Conservation (phyloP, 1,140 invertebrate species). For the Scylla paramamosain region DNA sequence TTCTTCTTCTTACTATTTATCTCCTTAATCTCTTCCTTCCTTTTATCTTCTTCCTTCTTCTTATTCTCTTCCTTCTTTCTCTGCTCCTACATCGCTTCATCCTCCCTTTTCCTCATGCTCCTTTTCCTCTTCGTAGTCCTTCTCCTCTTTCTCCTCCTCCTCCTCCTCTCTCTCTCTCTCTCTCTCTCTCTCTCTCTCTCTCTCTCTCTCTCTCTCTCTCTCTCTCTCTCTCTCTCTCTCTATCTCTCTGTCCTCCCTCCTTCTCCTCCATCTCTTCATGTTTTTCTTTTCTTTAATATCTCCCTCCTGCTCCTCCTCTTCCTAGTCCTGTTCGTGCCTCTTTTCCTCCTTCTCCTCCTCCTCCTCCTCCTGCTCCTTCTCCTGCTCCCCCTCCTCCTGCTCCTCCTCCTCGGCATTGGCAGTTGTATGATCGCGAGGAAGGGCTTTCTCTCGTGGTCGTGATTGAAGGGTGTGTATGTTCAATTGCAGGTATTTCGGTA, state of each 20-base stretch:
- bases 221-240: constrained; percentile 11
- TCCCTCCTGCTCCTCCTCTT: not conserved
- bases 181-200: constrained; percentile 24
- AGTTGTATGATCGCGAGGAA: too few relatives aligned
- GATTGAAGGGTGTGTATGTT: too few relatives aligned
- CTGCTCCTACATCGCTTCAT: not conserved
- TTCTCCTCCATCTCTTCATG: not conserved
- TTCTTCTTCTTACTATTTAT: not conserved
- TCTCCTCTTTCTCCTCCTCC: not conserved
- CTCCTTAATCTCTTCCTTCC: not conserved
- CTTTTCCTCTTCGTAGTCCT: too few relatives aligned
- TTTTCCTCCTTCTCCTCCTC: not conserved
- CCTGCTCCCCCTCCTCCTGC: not conserved
- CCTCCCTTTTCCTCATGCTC: not conserved
- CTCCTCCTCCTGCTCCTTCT: not conserved
- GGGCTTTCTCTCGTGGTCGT: too few relatives aligned
- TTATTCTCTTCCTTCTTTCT: not conserved
- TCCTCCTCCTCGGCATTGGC: too few relatives aligned
- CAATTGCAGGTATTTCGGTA: too few relatives aligned
- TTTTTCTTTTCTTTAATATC: not conserved
- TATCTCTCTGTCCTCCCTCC: not conserved
- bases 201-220: not conserved
- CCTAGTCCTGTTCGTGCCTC: not conserved
- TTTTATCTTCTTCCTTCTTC: not conserved
- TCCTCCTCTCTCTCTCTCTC: too few relatives aligned